phyloP scores from a whole-genome alignment of 1,140 invertebrate species.

The Diachasma alloeum region DNA sequence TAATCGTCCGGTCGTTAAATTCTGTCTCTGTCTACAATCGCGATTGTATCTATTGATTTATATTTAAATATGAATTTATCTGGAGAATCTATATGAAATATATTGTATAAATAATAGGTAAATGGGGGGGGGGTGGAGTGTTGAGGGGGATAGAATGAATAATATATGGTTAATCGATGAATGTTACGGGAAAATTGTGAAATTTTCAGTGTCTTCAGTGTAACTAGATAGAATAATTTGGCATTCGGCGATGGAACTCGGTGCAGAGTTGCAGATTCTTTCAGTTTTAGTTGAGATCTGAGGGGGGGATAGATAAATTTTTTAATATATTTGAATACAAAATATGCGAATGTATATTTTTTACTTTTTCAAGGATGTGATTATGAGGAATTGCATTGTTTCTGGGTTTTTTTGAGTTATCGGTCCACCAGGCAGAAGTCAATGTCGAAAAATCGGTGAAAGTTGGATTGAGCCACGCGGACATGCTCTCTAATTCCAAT shows the following conservation, averaged over 20 bases:
- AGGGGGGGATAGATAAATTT: neutral
- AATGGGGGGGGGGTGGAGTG: neutral
- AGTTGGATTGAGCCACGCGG: neutral
- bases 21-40: constrained; percentile 9
- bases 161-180: constrained; percentile 17
- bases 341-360: neutral
- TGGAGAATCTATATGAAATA: neutral
- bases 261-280: neutral
- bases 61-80: neutral
- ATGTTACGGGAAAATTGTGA: constrained; percentile 35
- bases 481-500: constrained; percentile 24
- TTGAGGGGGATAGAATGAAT: neutral
- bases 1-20: neutral
- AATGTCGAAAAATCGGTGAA: neutral
- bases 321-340: neutral
- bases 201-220: constrained; percentile 39
- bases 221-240: constrained; percentile 30
- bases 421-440: neutral
- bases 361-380: neutral
- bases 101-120: constrained; percentile 13
- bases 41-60: constrained; percentile 22
- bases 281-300: neutral
- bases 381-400: neutral
- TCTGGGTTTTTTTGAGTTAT: neutral
- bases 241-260: constrained; percentile 4